Evolutionary conservation across 2,888 invertebrate genomes (phyloP).

Genomic region (Catocala nupta): DNA sequence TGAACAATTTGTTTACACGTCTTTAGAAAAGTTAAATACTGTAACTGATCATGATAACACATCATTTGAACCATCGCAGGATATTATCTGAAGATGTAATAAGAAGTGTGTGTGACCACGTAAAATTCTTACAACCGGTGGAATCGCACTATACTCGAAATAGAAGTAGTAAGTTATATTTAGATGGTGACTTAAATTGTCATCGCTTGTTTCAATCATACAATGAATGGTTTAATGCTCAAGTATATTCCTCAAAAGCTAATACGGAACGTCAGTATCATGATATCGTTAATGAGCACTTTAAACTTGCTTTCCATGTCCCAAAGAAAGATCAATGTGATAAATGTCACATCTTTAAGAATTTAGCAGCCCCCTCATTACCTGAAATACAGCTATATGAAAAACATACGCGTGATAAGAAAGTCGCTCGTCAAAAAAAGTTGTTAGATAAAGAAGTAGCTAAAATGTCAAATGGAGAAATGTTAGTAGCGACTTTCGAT

Average conservation of each 20-base stretch:
- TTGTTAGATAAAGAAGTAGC: not conserved
- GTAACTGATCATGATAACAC: conserved; percentile 1
- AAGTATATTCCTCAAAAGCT: too few relatives aligned
- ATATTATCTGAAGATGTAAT: conserved; percentile 8
- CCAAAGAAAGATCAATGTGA: too few relatives aligned
- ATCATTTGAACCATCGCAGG: conserved; percentile 2
- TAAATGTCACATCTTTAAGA: not conserved
- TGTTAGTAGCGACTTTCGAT: not conserved
- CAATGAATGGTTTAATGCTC: too few relatives aligned
- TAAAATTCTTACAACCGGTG: too few relatives aligned
- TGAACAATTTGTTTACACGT: conserved; percentile 18
- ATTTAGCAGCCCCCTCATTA: not conserved
- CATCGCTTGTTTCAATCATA: too few relatives aligned
- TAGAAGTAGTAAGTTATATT: too few relatives aligned
- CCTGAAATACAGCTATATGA: not conserved
- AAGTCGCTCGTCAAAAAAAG: too few relatives aligned
- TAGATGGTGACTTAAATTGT: too few relatives aligned
- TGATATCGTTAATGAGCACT: not conserved
- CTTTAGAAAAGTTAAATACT: conserved; percentile 11
- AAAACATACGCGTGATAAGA: too few relatives aligned
- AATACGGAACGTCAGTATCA: too few relatives aligned
- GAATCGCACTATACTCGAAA: too few relatives aligned
- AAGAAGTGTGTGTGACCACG: conserved; percentile 10
- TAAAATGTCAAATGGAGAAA: not conserved
- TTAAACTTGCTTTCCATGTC: not conserved